A percentile compares a stretch with the other conserved stretches of the same genome.
Conservation (phyloP, 1,140 invertebrate species). For the Danaus melanippus region DNA sequence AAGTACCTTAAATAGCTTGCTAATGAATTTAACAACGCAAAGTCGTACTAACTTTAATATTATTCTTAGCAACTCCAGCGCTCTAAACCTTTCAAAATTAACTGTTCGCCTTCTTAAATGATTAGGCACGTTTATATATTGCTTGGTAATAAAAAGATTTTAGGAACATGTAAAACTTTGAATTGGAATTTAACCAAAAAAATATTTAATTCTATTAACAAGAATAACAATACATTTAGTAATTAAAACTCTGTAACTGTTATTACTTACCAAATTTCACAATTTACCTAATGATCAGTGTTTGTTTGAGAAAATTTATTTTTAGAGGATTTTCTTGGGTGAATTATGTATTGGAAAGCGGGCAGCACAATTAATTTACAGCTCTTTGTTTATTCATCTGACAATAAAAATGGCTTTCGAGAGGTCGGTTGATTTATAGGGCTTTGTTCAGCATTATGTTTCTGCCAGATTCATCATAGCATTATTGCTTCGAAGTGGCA, state of each 20-base stretch:
- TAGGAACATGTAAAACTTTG: constrained; percentile 3
- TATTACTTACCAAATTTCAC: too few relatives aligned
- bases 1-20: too few relatives aligned
- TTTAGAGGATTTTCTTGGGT: constrained; percentile 9
- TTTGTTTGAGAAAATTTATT: constrained; percentile 4
- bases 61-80: too few relatives aligned
- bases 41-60: too few relatives aligned
- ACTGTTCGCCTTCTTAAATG: too few relatives aligned
- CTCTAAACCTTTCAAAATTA: too few relatives aligned
- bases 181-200: constrained; percentile 8
- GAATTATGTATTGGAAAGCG: constrained; percentile 22
- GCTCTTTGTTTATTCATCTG: constrained; percentile 17
- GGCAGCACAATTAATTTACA: constrained; percentile 19
- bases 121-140: too few relatives aligned
- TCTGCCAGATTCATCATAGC: background rate
- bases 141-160: background rate
- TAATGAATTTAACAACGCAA: too few relatives aligned
- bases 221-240: background rate
- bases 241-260: too few relatives aligned
- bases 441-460: constrained; percentile 18
- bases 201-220: background rate
- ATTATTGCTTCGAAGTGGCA: too few relatives aligned
- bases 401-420: constrained; percentile 20
- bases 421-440: constrained; percentile 15
- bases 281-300: background rate